Evolutionary conservation across 2,113 vertebrate species (phyloP).

Genomic region (Erythrocercus mccallii): DNA sequence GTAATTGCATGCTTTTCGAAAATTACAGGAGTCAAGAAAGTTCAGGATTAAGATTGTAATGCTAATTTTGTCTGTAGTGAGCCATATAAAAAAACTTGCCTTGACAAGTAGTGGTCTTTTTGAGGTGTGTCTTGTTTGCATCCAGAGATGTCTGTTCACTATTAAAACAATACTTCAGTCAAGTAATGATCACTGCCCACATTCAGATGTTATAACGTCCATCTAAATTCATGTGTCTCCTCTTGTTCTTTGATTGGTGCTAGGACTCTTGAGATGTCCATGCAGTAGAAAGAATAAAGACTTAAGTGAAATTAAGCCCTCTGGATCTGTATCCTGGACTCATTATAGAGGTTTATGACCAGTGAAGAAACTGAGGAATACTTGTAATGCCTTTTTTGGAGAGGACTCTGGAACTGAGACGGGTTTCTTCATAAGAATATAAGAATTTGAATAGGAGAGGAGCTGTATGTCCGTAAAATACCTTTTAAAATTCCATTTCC

Average conservation of each 20-base stretch:
- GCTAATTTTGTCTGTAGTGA: neutral
- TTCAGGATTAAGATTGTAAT: neutral
- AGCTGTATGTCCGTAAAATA: neutral
- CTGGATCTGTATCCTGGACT: neutral
- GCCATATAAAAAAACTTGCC: neutral
- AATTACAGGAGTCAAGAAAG: neutral
- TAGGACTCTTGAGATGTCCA: neutral
- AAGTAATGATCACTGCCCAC: neutral
- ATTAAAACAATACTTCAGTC: neutral
- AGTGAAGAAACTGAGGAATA: neutral
- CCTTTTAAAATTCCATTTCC: neutral
- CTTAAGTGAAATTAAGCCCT: neutral
- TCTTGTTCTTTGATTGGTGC: neutral
- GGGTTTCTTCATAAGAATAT: neutral
- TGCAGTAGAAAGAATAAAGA: neutral
- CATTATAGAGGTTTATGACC: neutral
- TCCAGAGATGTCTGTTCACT: neutral
- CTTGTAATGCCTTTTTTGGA: neutral
- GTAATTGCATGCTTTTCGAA: neutral
- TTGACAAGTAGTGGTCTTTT: neutral
- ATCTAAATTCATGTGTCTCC: neutral
- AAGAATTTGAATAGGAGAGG: neutral
- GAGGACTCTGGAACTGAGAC: neutral
- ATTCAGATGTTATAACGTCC: neutral
- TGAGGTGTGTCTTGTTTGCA: neutral